Conservation (phyloP, 2,113 vertebrate species). For the Melospiza georgiana region DNA sequence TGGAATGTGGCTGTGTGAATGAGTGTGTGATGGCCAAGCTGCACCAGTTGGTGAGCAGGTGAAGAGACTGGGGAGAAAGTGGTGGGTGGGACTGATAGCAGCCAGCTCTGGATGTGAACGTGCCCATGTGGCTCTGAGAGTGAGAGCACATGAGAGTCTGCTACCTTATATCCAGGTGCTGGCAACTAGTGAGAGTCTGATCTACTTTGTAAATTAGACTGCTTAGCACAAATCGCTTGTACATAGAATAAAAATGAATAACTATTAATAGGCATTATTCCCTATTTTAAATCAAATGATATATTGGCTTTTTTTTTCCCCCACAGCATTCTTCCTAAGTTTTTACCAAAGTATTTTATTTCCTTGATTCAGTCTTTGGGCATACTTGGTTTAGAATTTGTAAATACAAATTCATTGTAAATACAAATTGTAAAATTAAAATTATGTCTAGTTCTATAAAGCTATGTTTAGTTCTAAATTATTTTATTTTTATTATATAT, state of each 20-base stretch:
- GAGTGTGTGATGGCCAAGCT: not conserved
- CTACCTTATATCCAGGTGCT: not conserved
- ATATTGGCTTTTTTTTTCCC: not conserved
- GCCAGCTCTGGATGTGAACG: not conserved
- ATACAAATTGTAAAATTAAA: not conserved
- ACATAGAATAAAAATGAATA: not conserved
- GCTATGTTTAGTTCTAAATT: not conserved
- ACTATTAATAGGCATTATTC: not conserved
- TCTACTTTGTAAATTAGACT: not conserved
- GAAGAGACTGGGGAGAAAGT: not conserved
- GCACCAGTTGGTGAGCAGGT: not conserved
- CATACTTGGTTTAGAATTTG: not conserved
- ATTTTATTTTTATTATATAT: not conserved
- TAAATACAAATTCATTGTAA: not conserved
- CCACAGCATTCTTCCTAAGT: rapidly evolving
- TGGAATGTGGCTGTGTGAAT: not conserved
- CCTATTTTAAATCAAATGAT: not conserved
- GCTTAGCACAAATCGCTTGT: not conserved
- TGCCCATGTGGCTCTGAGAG: rapidly evolving
- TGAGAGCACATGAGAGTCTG: not conserved
- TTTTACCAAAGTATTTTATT: not conserved
- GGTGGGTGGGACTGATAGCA: not conserved
- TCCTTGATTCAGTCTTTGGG: not conserved
- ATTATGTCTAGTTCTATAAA: not conserved
- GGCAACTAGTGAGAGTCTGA: not conserved